Base-by-base conservation (phyloP, 1,140 invertebrate species). In the Drosophila mayri region DNA sequence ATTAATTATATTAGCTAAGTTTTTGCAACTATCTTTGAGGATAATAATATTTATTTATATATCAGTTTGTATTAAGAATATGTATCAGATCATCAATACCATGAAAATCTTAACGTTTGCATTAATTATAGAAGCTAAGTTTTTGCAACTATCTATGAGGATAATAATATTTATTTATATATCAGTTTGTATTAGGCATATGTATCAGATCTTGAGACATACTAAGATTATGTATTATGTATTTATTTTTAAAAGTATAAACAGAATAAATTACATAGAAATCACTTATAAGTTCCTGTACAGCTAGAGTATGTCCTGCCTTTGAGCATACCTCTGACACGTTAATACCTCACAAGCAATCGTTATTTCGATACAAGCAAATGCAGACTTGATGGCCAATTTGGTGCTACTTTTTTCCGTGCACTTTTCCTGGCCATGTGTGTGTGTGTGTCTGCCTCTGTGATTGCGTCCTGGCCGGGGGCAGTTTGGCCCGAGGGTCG, bases 401-500 rank as follows among this genome's bases (percentile, higher is more conserved):
- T 52, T 40, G 12, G 16, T 25, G 14, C 7, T 25, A 22, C 47
- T 60, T 61, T 60, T 60, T 41, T 37, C 40, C 20, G 30, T 65
- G 30, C 54, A 43, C 18, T 25, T 44, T 28, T 28, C 4, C 40
- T 12, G 25, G 12, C 16, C 16, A 1, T 47, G 25, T 50, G 9
- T 37, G 9, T 37, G 9, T 46, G 6, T 40, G 41, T 20, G n/a
- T 22, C 44, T 71, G 25, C 43, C 52, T 50, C 66, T 72, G 44
- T 71, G 68, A 72, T 75, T 74, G 43, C 54, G 55, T 41, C 47
- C 47, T 61, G 40, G 41, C 79, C 77, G 40, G 37, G 46, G 75
- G 80, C 74, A 66, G 57, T 59, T 81, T 67, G 54, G 75, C 62
- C 61, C 54, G 35, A 66, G 65, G 50, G 20, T 62, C 49, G 50